These are phyloP conservation scores for Dolichopus griseipennis DNA, from an alignment of 2,888 invertebrate genomes.

Conservation along the genomic window DNA sequence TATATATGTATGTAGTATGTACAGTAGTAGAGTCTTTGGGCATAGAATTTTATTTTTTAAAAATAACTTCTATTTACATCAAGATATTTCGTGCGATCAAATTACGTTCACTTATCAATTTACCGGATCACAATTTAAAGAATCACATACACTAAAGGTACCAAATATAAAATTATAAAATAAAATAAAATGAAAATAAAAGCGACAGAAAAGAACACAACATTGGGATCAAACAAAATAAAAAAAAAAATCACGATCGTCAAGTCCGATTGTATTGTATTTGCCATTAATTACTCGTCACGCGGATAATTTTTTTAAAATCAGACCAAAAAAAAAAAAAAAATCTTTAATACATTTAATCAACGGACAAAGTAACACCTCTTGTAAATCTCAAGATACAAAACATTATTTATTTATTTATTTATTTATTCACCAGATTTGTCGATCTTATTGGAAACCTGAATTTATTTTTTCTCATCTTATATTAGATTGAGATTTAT, in stretches of 20 bases:
- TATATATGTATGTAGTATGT: too few relatives aligned
- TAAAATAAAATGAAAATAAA: too few relatives aligned
- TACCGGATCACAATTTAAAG: neutral
- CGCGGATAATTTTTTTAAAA: neutral
- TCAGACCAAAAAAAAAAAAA: neutral
- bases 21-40: too few relatives aligned
- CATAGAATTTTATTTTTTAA: too few relatives aligned
- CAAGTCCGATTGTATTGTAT: neutral
- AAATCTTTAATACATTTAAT: neutral
- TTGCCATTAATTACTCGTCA: constrained; percentile 6
- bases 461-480: constrained; percentile 1
- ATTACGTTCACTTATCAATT: neutral
- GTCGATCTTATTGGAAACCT: neutral
- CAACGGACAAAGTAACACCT: neutral
- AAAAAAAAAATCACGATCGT: constrained; percentile 5
- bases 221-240: neutral
- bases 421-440: neutral
- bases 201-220: neutral
- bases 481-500: neutral
- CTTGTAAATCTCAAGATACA: neutral
- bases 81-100: neutral
- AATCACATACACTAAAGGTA: neutral
- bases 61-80: neutral
- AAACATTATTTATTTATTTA: neutral
- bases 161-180: too few relatives aligned